These are phyloP conservation scores for Dipodomys stephensi DNA, from an alignment of 2,113 vertebrate genomes.

Conservation along the genomic window DNA sequence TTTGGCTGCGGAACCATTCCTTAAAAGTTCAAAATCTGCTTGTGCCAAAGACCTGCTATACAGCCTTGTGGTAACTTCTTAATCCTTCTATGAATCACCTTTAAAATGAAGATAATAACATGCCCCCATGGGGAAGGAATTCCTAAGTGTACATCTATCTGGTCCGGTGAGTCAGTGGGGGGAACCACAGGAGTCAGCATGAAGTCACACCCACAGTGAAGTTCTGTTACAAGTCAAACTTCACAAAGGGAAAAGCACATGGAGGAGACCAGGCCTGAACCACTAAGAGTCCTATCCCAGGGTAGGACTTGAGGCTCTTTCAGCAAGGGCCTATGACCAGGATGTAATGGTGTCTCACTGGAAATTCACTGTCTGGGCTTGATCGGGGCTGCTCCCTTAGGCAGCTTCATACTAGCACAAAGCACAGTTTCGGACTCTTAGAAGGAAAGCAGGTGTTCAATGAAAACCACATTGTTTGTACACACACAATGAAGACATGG, in stretches of 20 bases:
- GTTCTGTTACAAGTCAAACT: background rate
- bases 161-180: background rate
- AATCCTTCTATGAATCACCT: background rate
- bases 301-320: background rate
- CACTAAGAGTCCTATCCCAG: background rate
- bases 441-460: background rate
- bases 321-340: background rate
- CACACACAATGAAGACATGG: background rate
- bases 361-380: background rate
- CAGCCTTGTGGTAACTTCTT: background rate
- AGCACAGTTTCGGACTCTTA: background rate
- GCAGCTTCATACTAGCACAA: background rate
- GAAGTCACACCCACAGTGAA: background rate
- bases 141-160: background rate
- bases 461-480: background rate
- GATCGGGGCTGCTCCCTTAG: background rate
- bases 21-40: background rate
- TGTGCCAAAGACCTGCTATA: background rate
- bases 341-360: background rate
- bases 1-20: background rate
- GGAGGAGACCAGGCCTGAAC: background rate
- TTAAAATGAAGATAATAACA: background rate
- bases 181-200: background rate
- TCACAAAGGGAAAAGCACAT: background rate
- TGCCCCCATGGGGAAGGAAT: too few relatives aligned